Percentiles rank a stretch among this genome's conserved stretches.
These are phyloP conservation scores for Chunga burmeisteri DNA, from an alignment of 2,113 vertebrate species.

Conservation along the genomic window DNA sequence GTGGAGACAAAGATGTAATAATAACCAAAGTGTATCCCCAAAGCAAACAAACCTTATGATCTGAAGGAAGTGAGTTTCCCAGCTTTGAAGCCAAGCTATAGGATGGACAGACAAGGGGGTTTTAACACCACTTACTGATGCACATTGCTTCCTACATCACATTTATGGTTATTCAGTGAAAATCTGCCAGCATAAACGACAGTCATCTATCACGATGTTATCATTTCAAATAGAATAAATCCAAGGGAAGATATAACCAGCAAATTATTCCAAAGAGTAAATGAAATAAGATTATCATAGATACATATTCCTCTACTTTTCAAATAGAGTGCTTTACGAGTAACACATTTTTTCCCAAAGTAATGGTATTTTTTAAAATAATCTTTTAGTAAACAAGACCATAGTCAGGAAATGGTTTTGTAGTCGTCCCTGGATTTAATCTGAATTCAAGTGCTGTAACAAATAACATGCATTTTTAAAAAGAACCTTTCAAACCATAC, in stretches of 20 bases:
- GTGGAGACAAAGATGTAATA: background rate
- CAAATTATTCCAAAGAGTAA: background rate
- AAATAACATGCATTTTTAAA: background rate
- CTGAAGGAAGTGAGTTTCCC: background rate
- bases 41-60: background rate
- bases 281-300: background rate
- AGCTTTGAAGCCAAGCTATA: background rate
- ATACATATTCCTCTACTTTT: background rate
- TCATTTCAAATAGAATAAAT: background rate
- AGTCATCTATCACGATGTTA: background rate
- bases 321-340: background rate
- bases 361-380: background rate
- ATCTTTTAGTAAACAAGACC: background rate
- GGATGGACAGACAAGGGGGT: accelerated
- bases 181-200: background rate
- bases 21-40: background rate
- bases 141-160: background rate
- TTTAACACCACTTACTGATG: background rate
- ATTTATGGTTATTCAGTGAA: background rate
- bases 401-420: background rate
- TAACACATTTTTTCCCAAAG: background rate
- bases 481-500: background rate
- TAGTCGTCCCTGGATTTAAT: background rate
- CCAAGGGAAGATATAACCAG: background rate
- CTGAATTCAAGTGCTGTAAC: background rate